Evolutionary conservation across 2,888 invertebrate genomes (phyloP), one percentile per base, ranked within the genome.

Genomic region (Choreutis nemorana): DNA sequence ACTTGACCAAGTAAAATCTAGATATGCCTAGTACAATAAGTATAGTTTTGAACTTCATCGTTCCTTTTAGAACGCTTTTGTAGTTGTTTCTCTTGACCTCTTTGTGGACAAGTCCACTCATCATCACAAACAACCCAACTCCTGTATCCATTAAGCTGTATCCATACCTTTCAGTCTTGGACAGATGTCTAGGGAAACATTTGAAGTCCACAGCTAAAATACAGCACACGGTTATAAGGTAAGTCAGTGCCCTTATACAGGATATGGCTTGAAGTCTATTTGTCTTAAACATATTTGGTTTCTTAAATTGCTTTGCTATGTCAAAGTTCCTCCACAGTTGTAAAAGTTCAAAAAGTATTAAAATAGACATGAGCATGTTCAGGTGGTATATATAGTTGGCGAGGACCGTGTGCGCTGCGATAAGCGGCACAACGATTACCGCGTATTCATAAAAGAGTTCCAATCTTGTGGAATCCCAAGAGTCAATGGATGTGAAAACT

Each of bases 181-280:
- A 90, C 60, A 92, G 90, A 43, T 86, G 73, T 26, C 89, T 71
- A 0, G 97, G 97, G 58, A 95, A 98, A 28, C 87, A 77, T 26
- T 73, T 73, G 56, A 99, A 99, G 66, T 99, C 99, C 0, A 99
- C 95, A 1, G 94, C 98, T 33, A 98, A 71, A 42, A 99, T 97
- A 39, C 89, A 89, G 30, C 92, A 78, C 1, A 84, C 83, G 3
- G 94, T 91, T 26, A 89, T 80, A 6, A 92, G 57, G 51, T 87
- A 89, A 1, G 87, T 85, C 2, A 87, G 70, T 0, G 88, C 85
- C 41, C 94, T 81, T 29, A 86, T 70, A 46, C 86, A 81, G 4
- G 91, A 87, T 34, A 94, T 68, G 27, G 83, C 54, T 23, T 52
- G 46, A 29, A 68, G 41, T 44, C 45, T 60, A 11, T 50, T 42